Evolutionary conservation across 2,797 vertebrate genomes (phyloP), one percentile per base, ranked within the genome.

Genomic region (Numenius phaeopus): DNA sequence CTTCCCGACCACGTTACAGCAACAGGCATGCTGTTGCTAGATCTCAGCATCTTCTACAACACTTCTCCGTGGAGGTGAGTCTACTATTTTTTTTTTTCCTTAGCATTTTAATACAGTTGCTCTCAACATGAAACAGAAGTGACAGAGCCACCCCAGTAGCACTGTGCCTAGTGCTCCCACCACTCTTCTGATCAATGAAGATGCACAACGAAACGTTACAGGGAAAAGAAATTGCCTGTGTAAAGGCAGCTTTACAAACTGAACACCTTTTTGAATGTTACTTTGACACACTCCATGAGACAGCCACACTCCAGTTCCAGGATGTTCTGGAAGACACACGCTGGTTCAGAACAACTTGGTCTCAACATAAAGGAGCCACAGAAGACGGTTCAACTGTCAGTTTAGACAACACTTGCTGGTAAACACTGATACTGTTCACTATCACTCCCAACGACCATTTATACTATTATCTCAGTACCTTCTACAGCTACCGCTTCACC

Each of bases 311-410:
- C 27, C 49, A 50, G 37, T 14, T 57, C 46, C 57, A 40, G 22
- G 47, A 40, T 5, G 19, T 3, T 64, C 50, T 54, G 54, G 29
- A 83, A 77, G 73, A 69, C 23, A 46, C 7, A 1, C 1, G 19
- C 2, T 12, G 26, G 55, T 29, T 83, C 83, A 77, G 37, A 76
- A 57, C 3, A 3, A 73, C 54, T 76, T 24, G 14, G 29, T 12
- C 4, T 8, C 5, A 2, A 5, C 0, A 20, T 3, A 12, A 14
- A 66, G 42, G 69, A 81, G 12, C 4, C 7, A 22, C 24, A 52
- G 29, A 87, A 24, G 52, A 39, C 78, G 32, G 81, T 37, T 87
- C 64, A 96, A 90, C 86, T 50, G 88, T 15, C 77, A 22, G 34
- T 47, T 55, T 6, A 83, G 44, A n/a, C 32, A 64, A 6, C 13